Base-by-base conservation (phyloP, 2,797 vertebrate genomes). In the Poeciliopsis gracilis region DNA sequence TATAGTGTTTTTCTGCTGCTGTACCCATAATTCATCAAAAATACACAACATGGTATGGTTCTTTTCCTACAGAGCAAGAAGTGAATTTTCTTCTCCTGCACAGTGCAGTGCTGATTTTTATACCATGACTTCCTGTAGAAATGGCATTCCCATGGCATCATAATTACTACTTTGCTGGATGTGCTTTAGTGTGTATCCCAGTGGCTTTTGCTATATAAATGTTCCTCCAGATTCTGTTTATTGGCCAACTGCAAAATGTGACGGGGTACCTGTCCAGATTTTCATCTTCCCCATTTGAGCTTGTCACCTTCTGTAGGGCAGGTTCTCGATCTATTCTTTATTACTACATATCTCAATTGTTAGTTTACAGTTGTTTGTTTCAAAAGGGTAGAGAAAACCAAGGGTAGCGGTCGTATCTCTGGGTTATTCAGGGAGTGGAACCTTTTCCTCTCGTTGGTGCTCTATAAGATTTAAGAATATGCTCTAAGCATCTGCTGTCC, bases 401-500 rank as follows among this genome's bases (percentile, higher is more conserved):
- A 77, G 79, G 51, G 85, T 49, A 4, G 78, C 72, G 51, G 71
- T 45, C 59, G 78, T 82, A 93, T 92, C 84, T 84, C 75, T 88
- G 15, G 78, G 83, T 77, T 87, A 77, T 33, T 90, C 90, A 46
- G 82, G 57, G 9, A 45, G 5, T 41, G 25, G 71, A 11, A 75
- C 75, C 79, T 75, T 93, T 87, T 73, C 86, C 82, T 8, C 59
- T 82, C 57, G 57, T 63, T 76, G 78, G 84, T 78, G 45, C 83
- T 69, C 82, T 55, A n/a, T 89, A 90, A 51, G 76, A 63, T 25
- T 30, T 25, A 33, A 86, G 76, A 76, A 86, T 87, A 7, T 1
- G 76, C 90, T 96, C 95, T 96, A 96, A 97, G 94, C 91, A 94
- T 93, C 89, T 92, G 93, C 93, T 92, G 6, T 89, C 80, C 94